Base-by-base conservation (phyloP, 2,797 vertebrate species). In the Anas acuta region DNA sequence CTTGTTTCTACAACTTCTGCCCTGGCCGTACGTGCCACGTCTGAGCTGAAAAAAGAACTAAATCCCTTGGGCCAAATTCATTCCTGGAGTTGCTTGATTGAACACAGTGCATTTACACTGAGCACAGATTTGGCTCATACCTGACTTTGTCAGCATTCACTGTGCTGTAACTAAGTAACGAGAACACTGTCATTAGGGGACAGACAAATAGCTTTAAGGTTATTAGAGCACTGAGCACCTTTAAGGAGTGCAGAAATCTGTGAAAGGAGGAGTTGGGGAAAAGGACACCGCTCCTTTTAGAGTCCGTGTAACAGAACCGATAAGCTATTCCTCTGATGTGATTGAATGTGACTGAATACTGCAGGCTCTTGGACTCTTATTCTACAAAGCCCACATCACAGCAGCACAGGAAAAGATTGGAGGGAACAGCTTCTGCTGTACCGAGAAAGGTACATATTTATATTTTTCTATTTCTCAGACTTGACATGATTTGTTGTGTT, bases 151-250 rank as follows among this genome's bases (percentile, higher is more conserved):
- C 93, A 89, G 85, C 90, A 85, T 41, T 93, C 82, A 37, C 83
- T 89, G 83, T 79, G 89, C 92, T 92, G 96, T 97, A 96, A 88
- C 96, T 92, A 95, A 96, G 96, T 75, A 94, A 95, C 95, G 45
- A 78, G 90, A 92, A 65, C 81, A n/a, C 79, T 85, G 83, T 84
- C 86, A 70, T 94, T 85, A 92, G 51, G 73, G 80, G 53, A 83
- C 45, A 86, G 86, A 93, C 57, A 33, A 94, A 89, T 25, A 77
- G 91, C 85, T 90, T 39, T 60, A 54, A n/a, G 84, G 81, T 84
- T 89, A 82, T 95, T 87, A 92, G 66, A 85, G 87, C 91, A 75
- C 89, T 19, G 58, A 94, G 93, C 82, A 96, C 93, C 93, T 95
- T 95, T 93, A 93, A 97, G 93, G 79, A 94, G 84, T 30, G 23